A percentile compares a stretch with the other conserved stretches of the same genome.
phyloP scores from a whole-genome alignment of 2,888 invertebrate genomes.

The Harpagoxenus sublaevis region DNA sequence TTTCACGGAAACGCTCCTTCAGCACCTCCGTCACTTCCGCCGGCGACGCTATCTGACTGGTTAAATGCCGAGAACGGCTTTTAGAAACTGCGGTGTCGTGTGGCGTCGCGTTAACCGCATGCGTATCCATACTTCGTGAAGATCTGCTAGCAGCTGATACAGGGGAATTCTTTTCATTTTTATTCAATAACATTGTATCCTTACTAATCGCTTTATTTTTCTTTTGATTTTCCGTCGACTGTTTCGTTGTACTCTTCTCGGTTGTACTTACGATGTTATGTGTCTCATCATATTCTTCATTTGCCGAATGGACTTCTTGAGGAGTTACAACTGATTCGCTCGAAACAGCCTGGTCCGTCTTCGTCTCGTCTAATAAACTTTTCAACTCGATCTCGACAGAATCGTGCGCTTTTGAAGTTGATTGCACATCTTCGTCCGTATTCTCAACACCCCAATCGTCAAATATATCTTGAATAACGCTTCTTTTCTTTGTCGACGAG shows the following conservation, averaged over 20 bases:
- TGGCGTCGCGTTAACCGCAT: conserved; percentile 50
- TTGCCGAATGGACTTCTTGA: conserved; percentile 49
- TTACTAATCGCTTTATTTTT: conserved; percentile 41
- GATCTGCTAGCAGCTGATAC: conserved; percentile 48
- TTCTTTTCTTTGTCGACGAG: conserved; percentile 76
- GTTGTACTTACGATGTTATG: not conserved
- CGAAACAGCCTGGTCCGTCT: conserved; percentile 58
- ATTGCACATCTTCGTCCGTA: conserved; percentile 77
- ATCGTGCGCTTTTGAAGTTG: conserved; percentile 74
- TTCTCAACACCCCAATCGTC: conserved; percentile 85
- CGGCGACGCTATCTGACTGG: conserved; percentile 88
- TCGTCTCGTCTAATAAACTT: conserved; percentile 80
- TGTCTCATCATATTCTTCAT: conserved; percentile 28
- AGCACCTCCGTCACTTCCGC: conserved; percentile 88
- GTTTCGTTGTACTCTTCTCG: conserved; percentile 28
- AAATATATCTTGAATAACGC: conserved; percentile 84
- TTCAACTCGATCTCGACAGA: conserved; percentile 82
- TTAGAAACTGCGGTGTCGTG: conserved; percentile 64
- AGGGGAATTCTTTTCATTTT: conserved; percentile 48
- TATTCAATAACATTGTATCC: conserved; percentile 48
- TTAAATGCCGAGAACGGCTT: conserved; percentile 83
- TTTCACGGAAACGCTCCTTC: conserved; percentile 86
- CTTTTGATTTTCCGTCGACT: conserved; percentile 59
- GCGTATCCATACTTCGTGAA: conserved; percentile 24
- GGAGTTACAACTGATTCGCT: conserved; percentile 56